phyloP scores from a whole-genome alignment of 2,113 vertebrate genomes.

The Bos javanicus region DNA sequence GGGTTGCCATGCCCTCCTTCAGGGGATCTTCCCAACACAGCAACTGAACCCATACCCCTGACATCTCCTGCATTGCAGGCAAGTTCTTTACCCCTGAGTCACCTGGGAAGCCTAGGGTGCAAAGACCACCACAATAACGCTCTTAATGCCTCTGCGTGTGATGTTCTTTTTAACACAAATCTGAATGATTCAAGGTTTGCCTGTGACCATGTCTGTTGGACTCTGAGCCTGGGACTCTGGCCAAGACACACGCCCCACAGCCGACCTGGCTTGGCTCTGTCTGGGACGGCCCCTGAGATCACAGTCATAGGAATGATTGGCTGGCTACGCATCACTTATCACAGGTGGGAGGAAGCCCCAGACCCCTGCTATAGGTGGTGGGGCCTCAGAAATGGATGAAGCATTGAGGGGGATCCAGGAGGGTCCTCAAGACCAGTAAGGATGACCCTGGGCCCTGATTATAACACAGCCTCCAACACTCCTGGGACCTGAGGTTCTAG shows the following conservation, averaged over 20 bases:
- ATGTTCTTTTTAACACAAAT: fast-evolving
- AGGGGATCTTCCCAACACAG: not conserved
- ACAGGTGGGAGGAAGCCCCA: not conserved
- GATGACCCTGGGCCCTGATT: fast-evolving
- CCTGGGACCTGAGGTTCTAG: not conserved
- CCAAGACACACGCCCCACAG: fast-evolving
- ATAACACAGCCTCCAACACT: not conserved
- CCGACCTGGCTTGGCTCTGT: not conserved
- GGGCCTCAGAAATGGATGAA: not conserved
- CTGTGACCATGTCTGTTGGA: not conserved
- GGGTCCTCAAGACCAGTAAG: fast-evolving
- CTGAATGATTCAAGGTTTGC: not conserved
- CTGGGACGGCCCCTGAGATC: not conserved
- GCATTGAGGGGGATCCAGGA: not conserved
- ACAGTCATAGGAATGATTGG: fast-evolving
- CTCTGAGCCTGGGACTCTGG: too few relatives aligned
- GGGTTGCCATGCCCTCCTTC: not conserved
- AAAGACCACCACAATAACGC: fast-evolving
- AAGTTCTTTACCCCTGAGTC: not conserved
- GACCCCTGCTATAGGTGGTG: fast-evolving
- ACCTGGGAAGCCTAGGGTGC: not conserved
- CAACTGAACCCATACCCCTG: fast-evolving
- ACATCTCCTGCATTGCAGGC: not conserved
- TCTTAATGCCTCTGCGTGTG: fast-evolving
- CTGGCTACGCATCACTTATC: fast-evolving